Conservation (phyloP, 2,888 invertebrate genomes). For the Orchestes rusci region DNA sequence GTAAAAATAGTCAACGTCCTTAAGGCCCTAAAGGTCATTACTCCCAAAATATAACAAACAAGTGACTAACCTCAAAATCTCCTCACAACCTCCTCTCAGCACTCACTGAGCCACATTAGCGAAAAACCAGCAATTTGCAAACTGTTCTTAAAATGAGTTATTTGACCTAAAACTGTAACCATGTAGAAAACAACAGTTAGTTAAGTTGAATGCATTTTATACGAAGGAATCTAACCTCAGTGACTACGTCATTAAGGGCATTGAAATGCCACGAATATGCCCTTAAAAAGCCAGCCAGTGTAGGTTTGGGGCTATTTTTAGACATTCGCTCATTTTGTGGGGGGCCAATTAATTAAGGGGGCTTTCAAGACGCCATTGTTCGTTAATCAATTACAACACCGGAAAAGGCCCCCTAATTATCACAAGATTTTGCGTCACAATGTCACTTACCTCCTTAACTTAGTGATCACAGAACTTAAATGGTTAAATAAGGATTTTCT, state of each 20-base stretch:
- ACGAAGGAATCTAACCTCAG: conserved; percentile 27
- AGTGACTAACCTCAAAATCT: too few relatives aligned
- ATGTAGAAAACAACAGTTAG: conserved; percentile 44
- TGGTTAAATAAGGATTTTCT: conserved; percentile 20
- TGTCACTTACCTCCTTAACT: conserved; percentile 23
- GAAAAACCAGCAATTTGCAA: conserved; percentile 26
- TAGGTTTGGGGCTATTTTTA: conserved; percentile 25
- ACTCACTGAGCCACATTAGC: too few relatives aligned
- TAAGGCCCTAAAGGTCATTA: too few relatives aligned
- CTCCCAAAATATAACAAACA: too few relatives aligned
- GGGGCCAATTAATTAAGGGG: neutral
- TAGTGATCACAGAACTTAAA: conserved; percentile 26
- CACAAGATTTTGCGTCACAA: neutral
- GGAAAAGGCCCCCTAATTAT: neutral
- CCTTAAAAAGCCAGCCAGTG: conserved; percentile 36
- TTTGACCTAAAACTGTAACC: conserved; percentile 46
- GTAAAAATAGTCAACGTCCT: too few relatives aligned
- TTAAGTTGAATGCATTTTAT: conserved; percentile 33
- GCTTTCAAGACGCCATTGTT: too few relatives aligned
- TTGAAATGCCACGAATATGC: conserved; percentile 31
- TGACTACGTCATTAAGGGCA: conserved; percentile 23
- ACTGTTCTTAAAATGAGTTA: conserved; percentile 35
- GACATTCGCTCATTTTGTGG: conserved; percentile 6
- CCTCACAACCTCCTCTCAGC: too few relatives aligned
- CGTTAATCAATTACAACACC: too few relatives aligned